Base-by-base conservation (phyloP, 2,888 invertebrate genomes). In the Pocota personata region DNA sequence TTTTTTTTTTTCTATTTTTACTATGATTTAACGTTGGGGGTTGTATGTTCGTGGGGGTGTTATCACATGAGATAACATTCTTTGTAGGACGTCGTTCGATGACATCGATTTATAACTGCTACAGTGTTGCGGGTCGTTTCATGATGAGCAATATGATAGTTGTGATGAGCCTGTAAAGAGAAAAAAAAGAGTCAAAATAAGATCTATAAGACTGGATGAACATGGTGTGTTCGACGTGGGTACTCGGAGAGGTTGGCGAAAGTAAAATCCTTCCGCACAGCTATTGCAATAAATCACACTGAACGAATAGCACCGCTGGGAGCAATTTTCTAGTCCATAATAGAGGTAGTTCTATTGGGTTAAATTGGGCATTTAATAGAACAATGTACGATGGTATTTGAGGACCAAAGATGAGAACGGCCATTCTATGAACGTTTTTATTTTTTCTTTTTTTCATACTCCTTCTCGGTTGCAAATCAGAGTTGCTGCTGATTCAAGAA, bases 361-460 rank as follows among this genome's bases (percentile, higher is more conserved):
- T 86, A 86, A 86, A 86, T 86, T 86, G 86, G 76, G 76, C 86
- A 82, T 82, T 86, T 82, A 86, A 86, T 86, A 82, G 72, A 71
- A 72, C 76, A 82, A 82, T 82, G 82, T 82, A 86, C 80, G 72
- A 82, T 82, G 72, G 72, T 55, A 55, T 72, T 77, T 62, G 52
- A 64, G 67, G 32, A 72, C 21, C 64, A 64, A 30, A 66, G 57
- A 72, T n/a, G n/a, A 24, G 24, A 24, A 2, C 40, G 58, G 52
- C 71, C 58, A 50, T 76, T 57, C 6, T 64, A 37, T 19, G 8
- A 50, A 14, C 24, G n/a, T n/a, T n/a, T n/a, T n/a, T n/a, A n/a
- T n/a, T n/a, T n/a, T n/a, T n/a, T n/a, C n/a, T 30, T 27, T 46
- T 46, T 62, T 71, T 48, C 19, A n/a, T 12, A n/a, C n/a, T 69